A percentile compares a stretch with the other conserved stretches of the same genome.
These are phyloP conservation scores for Ochlodes sylvanus DNA, from an alignment of 2,888 invertebrate genomes.

Conservation along the genomic window DNA sequence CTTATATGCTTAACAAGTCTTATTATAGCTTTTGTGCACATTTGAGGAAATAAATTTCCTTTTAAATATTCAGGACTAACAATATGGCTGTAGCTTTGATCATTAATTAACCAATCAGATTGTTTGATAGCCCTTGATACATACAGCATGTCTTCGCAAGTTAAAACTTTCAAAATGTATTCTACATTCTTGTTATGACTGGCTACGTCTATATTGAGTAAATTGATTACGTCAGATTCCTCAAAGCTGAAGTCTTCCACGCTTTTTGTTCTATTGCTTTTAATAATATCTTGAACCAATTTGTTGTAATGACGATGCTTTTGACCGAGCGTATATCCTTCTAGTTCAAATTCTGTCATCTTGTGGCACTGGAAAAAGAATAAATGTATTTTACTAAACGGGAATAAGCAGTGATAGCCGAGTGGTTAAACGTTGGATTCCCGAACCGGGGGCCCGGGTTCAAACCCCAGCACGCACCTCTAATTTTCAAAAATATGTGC, in stretches of 20 bases:
- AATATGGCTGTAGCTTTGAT: constrained; percentile 61
- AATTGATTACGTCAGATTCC: constrained; percentile 57
- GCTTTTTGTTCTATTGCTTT: constrained; percentile 38
- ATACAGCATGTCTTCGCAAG: constrained; percentile 63
- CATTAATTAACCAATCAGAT: constrained; percentile 65
- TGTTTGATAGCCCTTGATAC: constrained; percentile 65
- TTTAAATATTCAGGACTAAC: constrained; percentile 67
- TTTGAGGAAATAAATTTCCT: constrained; percentile 59
- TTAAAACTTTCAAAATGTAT: constrained; percentile 61
- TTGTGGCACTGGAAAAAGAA: constrained; percentile 40
- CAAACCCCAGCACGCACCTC: too few species aligned
- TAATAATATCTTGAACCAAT: constrained; percentile 50
- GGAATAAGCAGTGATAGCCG: too few species aligned
- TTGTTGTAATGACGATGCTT: constrained; percentile 60
- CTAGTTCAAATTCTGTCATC: constrained; percentile 56
- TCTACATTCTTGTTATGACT: constrained; percentile 57
- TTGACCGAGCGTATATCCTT: constrained; percentile 56
- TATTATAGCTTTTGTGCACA: constrained; percentile 61
- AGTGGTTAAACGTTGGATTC: too few species aligned
- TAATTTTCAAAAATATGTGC: too few species aligned
- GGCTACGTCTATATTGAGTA: constrained; percentile 67
- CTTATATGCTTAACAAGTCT: constrained; percentile 63
- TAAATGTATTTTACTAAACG: not conserved
- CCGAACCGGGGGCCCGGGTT: too few species aligned
- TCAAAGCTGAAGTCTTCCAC: constrained; percentile 47